phyloP scores from a whole-genome alignment of 2,113 vertebrate species.

The Perca flavescens region DNA sequence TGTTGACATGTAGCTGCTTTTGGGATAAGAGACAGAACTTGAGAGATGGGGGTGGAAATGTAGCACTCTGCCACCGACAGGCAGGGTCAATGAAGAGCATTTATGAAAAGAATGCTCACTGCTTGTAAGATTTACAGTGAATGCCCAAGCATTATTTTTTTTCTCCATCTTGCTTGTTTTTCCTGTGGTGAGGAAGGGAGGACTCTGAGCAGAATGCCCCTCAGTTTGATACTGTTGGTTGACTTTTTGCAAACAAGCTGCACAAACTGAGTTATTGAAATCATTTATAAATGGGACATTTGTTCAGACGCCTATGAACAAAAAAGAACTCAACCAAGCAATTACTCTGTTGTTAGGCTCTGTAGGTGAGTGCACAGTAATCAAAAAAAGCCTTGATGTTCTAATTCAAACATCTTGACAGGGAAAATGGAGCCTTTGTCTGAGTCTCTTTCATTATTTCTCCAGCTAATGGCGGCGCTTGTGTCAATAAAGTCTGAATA shows the following conservation, averaged over 20 bases:
- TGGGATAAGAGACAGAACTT: constrained; percentile 44
- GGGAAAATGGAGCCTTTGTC: constrained; percentile 52
- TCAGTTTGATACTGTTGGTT: constrained; percentile 30
- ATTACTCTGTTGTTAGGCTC: constrained; percentile 31
- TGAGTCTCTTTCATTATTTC: constrained; percentile 45
- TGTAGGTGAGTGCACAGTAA: constrained; percentile 12
- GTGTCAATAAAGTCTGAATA: constrained; percentile 46
- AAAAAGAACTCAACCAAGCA: background rate
- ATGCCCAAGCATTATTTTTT: constrained; percentile 24
- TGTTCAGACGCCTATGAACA: constrained; percentile 14
- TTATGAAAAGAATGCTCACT: constrained; percentile 67
- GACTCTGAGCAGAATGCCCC: constrained; percentile 21
- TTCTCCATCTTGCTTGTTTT: background rate
- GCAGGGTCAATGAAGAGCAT: constrained; percentile 67
- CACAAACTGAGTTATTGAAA: constrained; percentile 62
- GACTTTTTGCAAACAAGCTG: constrained; percentile 44
- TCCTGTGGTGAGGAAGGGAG: constrained; percentile 14
- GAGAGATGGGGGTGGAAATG: constrained; percentile 51
- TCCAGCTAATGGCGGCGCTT: constrained; percentile 34
- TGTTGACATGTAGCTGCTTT: constrained; percentile 66
- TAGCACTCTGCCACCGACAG: constrained; percentile 56
- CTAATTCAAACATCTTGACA: constrained; percentile 36
- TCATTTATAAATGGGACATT: constrained; percentile 10
- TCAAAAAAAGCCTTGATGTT: constrained; percentile 36
- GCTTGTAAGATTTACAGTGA: constrained; percentile 62